Evolutionary conservation across 2,797 vertebrate species (phyloP).

Genomic region (Microctenopoma stevenorrisi): DNA sequence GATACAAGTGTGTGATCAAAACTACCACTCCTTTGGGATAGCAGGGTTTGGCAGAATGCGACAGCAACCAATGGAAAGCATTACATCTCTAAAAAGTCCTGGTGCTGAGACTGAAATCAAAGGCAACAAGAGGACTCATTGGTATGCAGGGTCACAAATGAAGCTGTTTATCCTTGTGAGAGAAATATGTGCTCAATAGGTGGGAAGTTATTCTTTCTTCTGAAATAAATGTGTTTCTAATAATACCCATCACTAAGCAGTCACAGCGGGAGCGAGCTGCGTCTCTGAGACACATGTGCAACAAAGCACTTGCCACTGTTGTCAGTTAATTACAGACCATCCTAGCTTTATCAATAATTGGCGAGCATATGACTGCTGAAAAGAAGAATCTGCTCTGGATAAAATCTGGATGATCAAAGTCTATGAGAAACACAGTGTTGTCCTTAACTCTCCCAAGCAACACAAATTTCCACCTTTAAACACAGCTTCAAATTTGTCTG

Average conservation of each 20-base stretch:
- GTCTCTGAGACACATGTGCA: slow-evolving; percentile 26
- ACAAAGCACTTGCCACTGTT: slow-evolving; percentile 39
- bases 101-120: slow-evolving; percentile 49
- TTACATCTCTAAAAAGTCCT: slow-evolving; percentile 28
- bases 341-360: slow-evolving; percentile 1
- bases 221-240: slow-evolving; percentile 40
- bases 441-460: slow-evolving; percentile 7
- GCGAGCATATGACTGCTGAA: slow-evolving; percentile 4
- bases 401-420: slow-evolving; percentile 29
- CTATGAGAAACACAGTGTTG: slow-evolving; percentile 12
- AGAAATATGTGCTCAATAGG: slow-evolving; percentile 38
- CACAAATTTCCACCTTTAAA: background rate
- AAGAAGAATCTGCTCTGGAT: slow-evolving; percentile 16
- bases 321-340: slow-evolving; percentile 24
- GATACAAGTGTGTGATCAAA: slow-evolving; percentile 59
- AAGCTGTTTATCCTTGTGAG: slow-evolving; percentile 29
- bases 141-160: slow-evolving; percentile 60
- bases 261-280: background rate
- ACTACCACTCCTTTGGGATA: slow-evolving; percentile 41
- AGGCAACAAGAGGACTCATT: slow-evolving; percentile 39
- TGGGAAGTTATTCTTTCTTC: slow-evolving; percentile 36
- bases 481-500: background rate
- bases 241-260: slow-evolving; percentile 14
- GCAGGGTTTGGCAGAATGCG: slow-evolving; percentile 40
- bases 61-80: slow-evolving; percentile 43